phyloP scores from a whole-genome alignment of 1,140 invertebrate species.

The Neodiprion lecontei region DNA sequence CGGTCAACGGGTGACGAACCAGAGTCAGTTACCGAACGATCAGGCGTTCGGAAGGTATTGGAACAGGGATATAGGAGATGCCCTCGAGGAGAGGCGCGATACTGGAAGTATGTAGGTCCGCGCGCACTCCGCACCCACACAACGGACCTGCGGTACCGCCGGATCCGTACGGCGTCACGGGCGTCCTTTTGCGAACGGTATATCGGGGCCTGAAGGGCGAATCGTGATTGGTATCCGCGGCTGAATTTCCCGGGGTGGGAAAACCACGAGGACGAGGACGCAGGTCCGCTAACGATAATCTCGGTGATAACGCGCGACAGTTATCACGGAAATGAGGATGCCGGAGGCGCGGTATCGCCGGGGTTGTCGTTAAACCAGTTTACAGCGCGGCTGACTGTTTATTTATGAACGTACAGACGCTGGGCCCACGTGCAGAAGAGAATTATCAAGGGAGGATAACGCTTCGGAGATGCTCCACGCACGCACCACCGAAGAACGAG shows the following conservation, averaged over 20 bases:
- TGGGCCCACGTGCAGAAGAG: too few relatives aligned
- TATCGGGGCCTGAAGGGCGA: too few relatives aligned
- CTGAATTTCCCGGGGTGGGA: not conserved
- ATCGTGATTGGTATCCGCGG: too few relatives aligned
- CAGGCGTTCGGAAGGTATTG: not conserved
- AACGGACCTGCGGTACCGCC: not conserved
- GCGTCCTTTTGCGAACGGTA: not conserved
- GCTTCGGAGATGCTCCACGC: conserved; percentile 29
- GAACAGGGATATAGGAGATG: not conserved
- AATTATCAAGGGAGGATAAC: too few relatives aligned
- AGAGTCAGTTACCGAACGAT: too few relatives aligned
- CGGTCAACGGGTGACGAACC: too few relatives aligned
- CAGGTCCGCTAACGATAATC: not conserved
- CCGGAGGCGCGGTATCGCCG: conserved; percentile 4
- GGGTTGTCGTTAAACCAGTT: conserved; percentile 56
- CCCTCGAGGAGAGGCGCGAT: not conserved
- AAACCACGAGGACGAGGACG: not conserved
- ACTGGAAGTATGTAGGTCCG: not conserved
- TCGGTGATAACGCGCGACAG: not conserved
- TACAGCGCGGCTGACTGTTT: conserved; percentile 6
- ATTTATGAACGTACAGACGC: too few relatives aligned
- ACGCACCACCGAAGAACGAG: conserved; percentile 45
- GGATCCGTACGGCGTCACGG: not conserved
- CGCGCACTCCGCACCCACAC: not conserved
- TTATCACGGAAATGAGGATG: not conserved